Evolutionary conservation across 2,888 invertebrate genomes (phyloP).

Genomic region (Pegoplata infirma): DNA sequence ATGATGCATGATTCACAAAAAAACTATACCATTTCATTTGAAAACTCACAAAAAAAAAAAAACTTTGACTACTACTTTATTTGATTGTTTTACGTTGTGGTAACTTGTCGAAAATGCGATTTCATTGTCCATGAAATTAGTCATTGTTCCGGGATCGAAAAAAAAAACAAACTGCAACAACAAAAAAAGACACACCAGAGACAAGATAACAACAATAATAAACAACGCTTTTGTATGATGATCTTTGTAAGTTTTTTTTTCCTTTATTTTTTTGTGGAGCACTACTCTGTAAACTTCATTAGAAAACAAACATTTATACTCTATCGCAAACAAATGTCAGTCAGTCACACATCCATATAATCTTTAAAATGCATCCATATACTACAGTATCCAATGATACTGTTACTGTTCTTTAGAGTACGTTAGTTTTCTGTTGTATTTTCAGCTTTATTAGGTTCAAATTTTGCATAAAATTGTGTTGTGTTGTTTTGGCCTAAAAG

Average conservation of each 20-base stretch:
- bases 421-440: conserved; percentile 44
- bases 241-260: conserved; percentile 27
- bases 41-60: background rate
- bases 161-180: background rate
- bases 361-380: background rate
- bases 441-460: conserved; percentile 57
- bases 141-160: conserved; percentile 51
- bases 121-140: conserved; percentile 62
- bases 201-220: conserved; percentile 29
- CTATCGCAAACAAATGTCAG: conserved; percentile 30
- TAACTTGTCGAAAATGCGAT: conserved; percentile 60
- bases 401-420: background rate
- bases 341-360: conserved; percentile 13
- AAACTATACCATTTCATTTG: background rate
- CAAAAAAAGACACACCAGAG: conserved; percentile 20
- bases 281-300: conserved; percentile 46
- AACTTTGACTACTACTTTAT: conserved; percentile 34
- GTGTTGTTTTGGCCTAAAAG: conserved; percentile 25
- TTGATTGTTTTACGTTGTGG: conserved; percentile 45
- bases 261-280: conserved; percentile 17
- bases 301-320: conserved; percentile 28
- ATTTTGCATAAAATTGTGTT: conserved; percentile 61
- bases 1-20: background rate
- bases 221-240: conserved; percentile 27
- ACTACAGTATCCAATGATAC: background rate